Conservation (phyloP, 2,113 vertebrate genomes). For the Nematolebias whitei region DNA sequence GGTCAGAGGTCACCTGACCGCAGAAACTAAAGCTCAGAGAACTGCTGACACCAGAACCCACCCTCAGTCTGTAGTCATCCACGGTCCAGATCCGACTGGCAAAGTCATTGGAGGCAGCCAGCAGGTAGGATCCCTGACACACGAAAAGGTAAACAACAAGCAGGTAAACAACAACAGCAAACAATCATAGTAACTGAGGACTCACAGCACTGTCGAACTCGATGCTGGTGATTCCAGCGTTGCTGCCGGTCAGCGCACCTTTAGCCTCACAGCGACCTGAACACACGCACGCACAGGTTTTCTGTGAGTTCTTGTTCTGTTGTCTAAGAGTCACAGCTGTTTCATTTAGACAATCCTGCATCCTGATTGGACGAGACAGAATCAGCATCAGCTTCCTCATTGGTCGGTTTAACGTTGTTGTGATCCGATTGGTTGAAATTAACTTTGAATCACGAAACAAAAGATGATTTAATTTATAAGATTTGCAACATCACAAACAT, state of each 20-base stretch:
- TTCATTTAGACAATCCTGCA: not conserved
- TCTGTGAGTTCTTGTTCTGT: not conserved
- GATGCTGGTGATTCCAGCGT: constrained; percentile 97
- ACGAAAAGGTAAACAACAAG: not conserved
- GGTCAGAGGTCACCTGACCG: not conserved
- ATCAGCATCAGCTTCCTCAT: not conserved
- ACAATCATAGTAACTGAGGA: constrained; percentile 36
- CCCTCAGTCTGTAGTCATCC: constrained; percentile 94
- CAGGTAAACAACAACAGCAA: not conserved
- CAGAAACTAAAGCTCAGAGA: not conserved
- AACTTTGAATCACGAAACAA: too few relatives aligned
- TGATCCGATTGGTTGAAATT: too few relatives aligned
- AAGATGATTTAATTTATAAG: too few relatives aligned
- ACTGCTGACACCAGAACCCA: constrained; percentile 50
- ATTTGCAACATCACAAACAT: too few relatives aligned
- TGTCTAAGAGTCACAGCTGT: not conserved
- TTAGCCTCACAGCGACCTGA: constrained; percentile 92
- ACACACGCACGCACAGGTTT: constrained; percentile 5
- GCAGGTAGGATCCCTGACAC: constrained; percentile 89
- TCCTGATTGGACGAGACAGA: not conserved
- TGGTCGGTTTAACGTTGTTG: too few relatives aligned
- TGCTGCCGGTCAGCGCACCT: constrained; percentile 92
- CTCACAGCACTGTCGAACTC: constrained; percentile 97
- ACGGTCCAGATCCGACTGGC: constrained; percentile 98
- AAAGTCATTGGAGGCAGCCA: constrained; percentile 97